A percentile compares a stretch with the other conserved stretches of the same genome.
Conservation (phyloP, 2,113 vertebrate species). For the Xiphophorus couchianus region DNA sequence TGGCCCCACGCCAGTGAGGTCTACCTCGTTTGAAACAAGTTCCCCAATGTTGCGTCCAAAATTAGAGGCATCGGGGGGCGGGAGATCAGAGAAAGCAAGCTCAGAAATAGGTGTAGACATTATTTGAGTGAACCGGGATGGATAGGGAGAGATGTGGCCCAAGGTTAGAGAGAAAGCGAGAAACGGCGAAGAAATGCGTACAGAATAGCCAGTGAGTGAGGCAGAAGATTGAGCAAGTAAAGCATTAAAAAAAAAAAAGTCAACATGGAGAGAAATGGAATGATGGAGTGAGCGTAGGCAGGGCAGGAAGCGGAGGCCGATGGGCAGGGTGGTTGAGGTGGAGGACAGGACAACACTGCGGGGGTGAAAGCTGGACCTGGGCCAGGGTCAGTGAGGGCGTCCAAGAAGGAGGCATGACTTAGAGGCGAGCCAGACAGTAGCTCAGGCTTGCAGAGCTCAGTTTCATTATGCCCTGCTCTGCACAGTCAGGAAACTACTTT, state of each 20-base stretch:
- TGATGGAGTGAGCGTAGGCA: constrained; percentile 18
- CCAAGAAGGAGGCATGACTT: constrained; percentile 33
- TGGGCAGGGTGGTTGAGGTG: constrained; percentile 48
- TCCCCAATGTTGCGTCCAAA: constrained; percentile 45
- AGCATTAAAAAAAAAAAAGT: constrained; percentile 13
- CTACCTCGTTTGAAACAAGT: constrained; percentile 53
- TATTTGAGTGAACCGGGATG: constrained; percentile 38
- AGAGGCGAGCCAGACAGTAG: constrained; percentile 25
- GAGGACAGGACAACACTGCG: constrained; percentile 65
- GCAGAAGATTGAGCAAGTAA: constrained; percentile 21
- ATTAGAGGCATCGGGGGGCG: constrained; percentile 50
- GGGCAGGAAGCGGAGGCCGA: constrained; percentile 39
- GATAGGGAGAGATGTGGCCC: constrained; percentile 18
- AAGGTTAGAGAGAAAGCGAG: constrained; percentile 2
- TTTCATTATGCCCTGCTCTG: constrained; percentile 14
- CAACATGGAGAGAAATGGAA: constrained; percentile 31
- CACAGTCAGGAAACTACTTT: neutral
- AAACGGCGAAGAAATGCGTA: constrained; percentile 14
- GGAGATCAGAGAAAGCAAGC: constrained; percentile 48
- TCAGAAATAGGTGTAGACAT: too few species aligned
- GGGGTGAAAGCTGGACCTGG: constrained; percentile 58
- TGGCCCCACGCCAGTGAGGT: neutral
- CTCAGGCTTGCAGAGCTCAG: constrained; percentile 19
- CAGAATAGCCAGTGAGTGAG: constrained; percentile 8
- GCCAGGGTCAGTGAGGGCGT: constrained; percentile 60